These are phyloP conservation scores for Argyrosomus japonicus DNA, from an alignment of 2,113 vertebrate species.

Conservation along the genomic window DNA sequence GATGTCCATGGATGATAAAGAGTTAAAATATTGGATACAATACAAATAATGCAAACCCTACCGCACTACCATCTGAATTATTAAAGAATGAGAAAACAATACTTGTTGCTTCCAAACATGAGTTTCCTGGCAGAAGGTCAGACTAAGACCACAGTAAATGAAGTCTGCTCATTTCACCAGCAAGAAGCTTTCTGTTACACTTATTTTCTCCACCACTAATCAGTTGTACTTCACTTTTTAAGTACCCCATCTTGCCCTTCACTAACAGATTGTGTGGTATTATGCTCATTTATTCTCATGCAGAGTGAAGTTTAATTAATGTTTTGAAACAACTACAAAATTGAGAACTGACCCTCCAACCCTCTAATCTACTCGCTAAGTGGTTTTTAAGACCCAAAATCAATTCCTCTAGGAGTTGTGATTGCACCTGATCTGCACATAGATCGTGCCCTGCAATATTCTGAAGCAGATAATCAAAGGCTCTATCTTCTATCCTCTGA, in stretches of 20 bases:
- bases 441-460: background rate
- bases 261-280: slow-evolving; percentile 16
- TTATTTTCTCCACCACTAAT: background rate
- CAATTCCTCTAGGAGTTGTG: slow-evolving; percentile 28
- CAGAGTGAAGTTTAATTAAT: slow-evolving; percentile 41
- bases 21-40: background rate
- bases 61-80: slow-evolving; percentile 38
- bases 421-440: slow-evolving; percentile 26
- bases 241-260: slow-evolving; percentile 23
- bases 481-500: background rate
- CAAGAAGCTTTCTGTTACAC: background rate
- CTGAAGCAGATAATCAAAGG: slow-evolving; percentile 14
- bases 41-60: slow-evolving; percentile 10
- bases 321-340: slow-evolving; percentile 47
- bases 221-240: slow-evolving; percentile 35
- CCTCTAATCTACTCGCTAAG: slow-evolving; percentile 47
- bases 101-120: slow-evolving; percentile 12
- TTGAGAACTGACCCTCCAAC: slow-evolving; percentile 37
- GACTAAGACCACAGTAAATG: background rate
- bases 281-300: slow-evolving; percentile 27
- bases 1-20: background rate
- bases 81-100: slow-evolving; percentile 13
- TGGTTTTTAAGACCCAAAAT: slow-evolving; percentile 37
- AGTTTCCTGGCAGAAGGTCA: slow-evolving; percentile 37
- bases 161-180: slow-evolving; percentile 13